Percentiles rank a stretch among this genome's conserved stretches.
These are phyloP conservation scores for Eupsittula cactorum DNA, from an alignment of 2,113 vertebrate species.

Conservation along the genomic window DNA sequence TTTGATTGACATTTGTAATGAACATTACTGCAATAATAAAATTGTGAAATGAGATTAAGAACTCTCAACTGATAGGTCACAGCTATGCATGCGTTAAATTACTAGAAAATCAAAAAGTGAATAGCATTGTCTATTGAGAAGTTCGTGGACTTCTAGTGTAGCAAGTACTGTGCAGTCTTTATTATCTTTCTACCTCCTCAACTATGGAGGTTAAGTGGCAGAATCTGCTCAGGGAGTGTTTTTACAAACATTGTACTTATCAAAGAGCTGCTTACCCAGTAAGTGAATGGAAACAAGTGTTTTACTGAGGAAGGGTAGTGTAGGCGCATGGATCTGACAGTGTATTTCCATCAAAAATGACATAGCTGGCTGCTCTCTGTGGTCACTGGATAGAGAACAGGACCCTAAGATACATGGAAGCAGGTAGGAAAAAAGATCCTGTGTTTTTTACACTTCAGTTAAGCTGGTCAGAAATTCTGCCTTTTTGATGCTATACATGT, in stretches of 20 bases:
- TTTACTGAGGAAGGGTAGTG: background rate
- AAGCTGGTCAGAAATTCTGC: background rate
- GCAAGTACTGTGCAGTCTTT: background rate
- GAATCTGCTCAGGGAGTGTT: background rate
- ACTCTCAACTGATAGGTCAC: background rate
- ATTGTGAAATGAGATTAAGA: background rate
- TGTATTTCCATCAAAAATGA: background rate
- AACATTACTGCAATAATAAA: background rate
- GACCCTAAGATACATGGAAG: background rate
- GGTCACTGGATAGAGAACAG: background rate
- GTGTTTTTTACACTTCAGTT: background rate
- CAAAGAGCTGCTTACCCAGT: background rate
- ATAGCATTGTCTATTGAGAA: background rate
- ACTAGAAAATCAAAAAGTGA: background rate
- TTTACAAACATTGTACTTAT: background rate
- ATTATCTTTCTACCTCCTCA: background rate
- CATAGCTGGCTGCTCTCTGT: background rate
- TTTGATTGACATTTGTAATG: background rate
- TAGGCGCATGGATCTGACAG: background rate
- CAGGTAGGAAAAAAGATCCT: background rate
- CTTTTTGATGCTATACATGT: rapidly evolving
- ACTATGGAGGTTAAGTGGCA: background rate
- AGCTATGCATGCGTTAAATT: background rate
- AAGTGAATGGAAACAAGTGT: background rate
- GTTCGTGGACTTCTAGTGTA: background rate